phyloP scores from a whole-genome alignment of 2,113 vertebrate species.

The Alaudala cheleensis region DNA sequence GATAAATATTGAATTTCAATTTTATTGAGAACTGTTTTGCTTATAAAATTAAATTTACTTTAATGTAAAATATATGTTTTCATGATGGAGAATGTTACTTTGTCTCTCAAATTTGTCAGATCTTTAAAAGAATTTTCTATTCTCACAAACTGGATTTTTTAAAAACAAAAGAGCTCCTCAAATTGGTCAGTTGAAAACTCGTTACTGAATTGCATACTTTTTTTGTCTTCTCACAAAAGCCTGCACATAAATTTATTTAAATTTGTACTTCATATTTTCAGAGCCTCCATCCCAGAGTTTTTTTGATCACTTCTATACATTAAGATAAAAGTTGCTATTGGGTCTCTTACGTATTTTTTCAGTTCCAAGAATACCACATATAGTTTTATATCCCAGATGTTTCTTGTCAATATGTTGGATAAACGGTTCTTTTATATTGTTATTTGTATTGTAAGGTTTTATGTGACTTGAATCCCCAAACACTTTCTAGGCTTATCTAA shows the following conservation, averaged over 20 bases:
- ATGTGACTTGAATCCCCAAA: not conserved
- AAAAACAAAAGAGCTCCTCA: not conserved
- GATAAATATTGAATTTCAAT: not conserved
- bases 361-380: not conserved
- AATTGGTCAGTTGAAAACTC: not conserved
- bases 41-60: not conserved
- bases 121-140: not conserved
- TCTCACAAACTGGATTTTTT: not conserved
- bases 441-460: not conserved
- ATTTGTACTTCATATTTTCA: not conserved
- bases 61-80: not conserved
- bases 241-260: not conserved
- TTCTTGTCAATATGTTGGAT: not conserved
- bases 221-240: not conserved
- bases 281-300: not conserved
- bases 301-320: not conserved
- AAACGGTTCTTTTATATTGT: not conserved
- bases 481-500: not conserved
- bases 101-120: not conserved
- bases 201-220: not conserved
- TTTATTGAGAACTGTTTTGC: not conserved
- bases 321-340: not conserved
- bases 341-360: not conserved
- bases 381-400: not conserved
- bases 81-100: not conserved